Evolutionary conservation across 2,888 invertebrate species (phyloP).

Genomic region (Arrhopalites spinosus): DNA sequence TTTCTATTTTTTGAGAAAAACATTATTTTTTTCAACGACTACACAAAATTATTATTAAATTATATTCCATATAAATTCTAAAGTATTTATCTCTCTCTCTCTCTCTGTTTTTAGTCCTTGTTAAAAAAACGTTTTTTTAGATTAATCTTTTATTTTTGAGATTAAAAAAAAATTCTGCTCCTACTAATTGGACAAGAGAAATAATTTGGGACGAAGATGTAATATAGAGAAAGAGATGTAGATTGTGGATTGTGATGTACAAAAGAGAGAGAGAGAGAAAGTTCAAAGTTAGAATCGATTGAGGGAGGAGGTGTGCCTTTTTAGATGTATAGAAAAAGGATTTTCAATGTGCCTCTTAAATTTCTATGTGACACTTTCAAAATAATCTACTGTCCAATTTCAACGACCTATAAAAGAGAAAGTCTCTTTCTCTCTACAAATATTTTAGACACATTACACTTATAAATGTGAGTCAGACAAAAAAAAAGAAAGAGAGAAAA

Average conservation of each 20-base stretch:
- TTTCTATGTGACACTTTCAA: background rate
- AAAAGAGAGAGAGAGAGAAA: background rate
- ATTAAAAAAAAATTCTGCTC: no score
- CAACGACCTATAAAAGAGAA: background rate
- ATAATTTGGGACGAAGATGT: no score
- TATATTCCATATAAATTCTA: no score
- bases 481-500: background rate
- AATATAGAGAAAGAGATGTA: background rate
- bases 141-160: no score
- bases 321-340: background rate
- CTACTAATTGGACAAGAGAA: no score
- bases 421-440: background rate
- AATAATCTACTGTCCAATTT: background rate
- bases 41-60: no score
- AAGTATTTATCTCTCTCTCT: no score
- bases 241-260: background rate
- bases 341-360: background rate
- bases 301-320: background rate
- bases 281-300: conserved; percentile 18
- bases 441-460: background rate
- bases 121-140: no score
- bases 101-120: no score
- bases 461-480: background rate
- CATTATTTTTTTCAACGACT: no score
- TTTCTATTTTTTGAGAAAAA: no score